Evolutionary conservation across 2,113 vertebrate species (phyloP), one percentile per base, ranked within the genome.

Genomic region (Oenanthe oenanthe): DNA sequence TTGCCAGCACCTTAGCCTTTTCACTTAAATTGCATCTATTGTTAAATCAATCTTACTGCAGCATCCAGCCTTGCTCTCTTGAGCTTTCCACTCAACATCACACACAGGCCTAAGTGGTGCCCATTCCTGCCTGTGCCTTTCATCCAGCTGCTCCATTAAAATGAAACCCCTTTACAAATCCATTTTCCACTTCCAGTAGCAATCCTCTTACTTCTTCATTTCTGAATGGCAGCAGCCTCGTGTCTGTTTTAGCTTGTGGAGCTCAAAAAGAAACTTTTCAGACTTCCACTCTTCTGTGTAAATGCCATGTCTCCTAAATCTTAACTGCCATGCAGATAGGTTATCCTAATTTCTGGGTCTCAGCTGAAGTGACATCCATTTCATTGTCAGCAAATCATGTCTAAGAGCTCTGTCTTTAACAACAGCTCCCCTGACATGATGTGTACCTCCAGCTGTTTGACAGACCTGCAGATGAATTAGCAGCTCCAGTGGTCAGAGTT

Each of bases 1-100:
- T 54, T 95, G 50, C 93, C 77, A 73, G 77, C 84, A 95, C 94
- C 93, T 92, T 91, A 50, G 60, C 71, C 78, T 92, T 95, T 92
- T 89, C 93, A 76, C 75, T 96, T 89, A 73, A 92, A 94, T 96
- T 94, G 67, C 71, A 77, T 88, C 85, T 94, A 71, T 88, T 89
- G 93, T 86, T 94, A 95, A 89, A 96, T 95, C 96, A 96, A 83
- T 97, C 93, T 94, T 85, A 86, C 78, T 95, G 63, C 74, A 82
- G 65, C 80, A 77, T 67, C 65, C 73, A 94, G 57, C 3, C 0
- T 56, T 77, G 29, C 24, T 80, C 89, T 85, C 85, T 74, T 51
- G 88, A 83, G 88, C 72, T 88, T 95, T 96, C 88, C 67, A 60
- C 66, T 85, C 62, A 51, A 62, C 77, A 85, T 88, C 71, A 83